A percentile compares a stretch with the other conserved stretches of the same genome.
phyloP scores from a whole-genome alignment of 2,113 vertebrate genomes.

The cat (Felis catus) region DNA sequence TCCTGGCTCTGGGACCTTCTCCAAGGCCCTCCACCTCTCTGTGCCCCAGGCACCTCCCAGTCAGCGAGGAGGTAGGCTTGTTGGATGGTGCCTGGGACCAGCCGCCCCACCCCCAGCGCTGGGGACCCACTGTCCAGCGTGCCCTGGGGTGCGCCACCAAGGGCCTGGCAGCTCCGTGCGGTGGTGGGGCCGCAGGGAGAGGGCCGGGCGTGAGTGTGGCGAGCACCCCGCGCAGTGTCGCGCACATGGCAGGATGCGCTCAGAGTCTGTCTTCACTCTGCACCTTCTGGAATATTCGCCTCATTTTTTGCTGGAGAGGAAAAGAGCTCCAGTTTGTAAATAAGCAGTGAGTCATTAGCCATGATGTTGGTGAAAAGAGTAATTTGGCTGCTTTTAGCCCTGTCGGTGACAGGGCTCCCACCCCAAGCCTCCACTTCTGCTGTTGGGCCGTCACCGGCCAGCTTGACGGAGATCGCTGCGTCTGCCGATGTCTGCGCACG shows the following conservation, averaged over 20 bases:
- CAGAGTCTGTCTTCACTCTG: neutral
- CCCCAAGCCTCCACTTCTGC: neutral
- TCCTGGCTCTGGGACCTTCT: neutral
- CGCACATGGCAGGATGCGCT: rapidly evolving
- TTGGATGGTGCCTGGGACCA: neutral
- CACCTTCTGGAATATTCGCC: neutral
- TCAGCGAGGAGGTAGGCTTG: rapidly evolving
- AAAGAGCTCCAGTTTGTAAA: neutral
- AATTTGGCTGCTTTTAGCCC: constrained; percentile 67
- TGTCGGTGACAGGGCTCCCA: neutral
- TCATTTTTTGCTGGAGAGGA: neutral
- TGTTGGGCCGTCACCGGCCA: neutral
- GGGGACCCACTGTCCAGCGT: neutral
- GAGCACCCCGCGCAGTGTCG: neutral
- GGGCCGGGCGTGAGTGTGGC: rapidly evolving
- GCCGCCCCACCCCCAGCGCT: neutral
- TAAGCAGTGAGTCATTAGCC: constrained; percentile 43
- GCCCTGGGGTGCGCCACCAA: neutral
- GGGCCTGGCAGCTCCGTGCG: rapidly evolving
- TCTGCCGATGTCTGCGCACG: neutral
- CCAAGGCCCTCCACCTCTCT: neutral
- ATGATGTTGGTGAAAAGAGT: neutral
- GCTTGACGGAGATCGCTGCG: neutral
- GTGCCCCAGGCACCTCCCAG: neutral
- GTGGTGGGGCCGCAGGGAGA: neutral